A percentile compares a stretch with the other conserved stretches of the same genome.
Evolutionary conservation across 2,113 vertebrate species (phyloP).

Genomic region (Numida meleagris): DNA sequence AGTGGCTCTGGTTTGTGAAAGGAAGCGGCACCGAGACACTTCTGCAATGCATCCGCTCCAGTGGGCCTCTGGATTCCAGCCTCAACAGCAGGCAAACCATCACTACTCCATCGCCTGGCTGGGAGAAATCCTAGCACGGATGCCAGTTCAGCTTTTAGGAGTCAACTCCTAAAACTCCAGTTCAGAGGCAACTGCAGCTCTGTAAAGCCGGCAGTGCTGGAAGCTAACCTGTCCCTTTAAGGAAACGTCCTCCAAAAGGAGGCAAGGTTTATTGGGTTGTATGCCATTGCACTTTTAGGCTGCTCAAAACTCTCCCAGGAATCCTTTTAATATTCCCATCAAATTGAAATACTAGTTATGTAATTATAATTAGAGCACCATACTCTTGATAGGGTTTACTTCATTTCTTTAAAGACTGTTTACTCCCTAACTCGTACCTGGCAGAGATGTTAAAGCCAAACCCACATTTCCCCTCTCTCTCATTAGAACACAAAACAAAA

Average conservation of each 20-base stretch:
- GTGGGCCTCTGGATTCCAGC: conserved; percentile 10
- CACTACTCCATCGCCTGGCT: neutral
- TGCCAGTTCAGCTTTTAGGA: neutral
- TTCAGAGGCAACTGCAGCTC: neutral
- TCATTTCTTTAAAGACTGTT: conserved; percentile 19
- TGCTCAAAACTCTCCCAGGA: conserved; percentile 58
- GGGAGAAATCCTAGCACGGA: neutral
- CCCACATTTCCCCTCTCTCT: neutral
- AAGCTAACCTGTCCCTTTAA: conserved; percentile 42
- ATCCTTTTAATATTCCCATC: conserved; percentile 70
- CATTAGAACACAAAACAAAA: neutral
- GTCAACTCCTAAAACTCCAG: too few relatives aligned
- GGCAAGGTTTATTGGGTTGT: conserved; percentile 31
- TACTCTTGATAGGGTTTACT: conserved; percentile 21
- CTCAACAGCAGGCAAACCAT: neutral
- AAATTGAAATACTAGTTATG: conserved; percentile 70
- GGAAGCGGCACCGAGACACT: neutral
- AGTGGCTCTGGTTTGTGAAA: accelerated
- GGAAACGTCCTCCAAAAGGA: conserved; percentile 50
- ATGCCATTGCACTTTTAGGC: conserved; percentile 50
- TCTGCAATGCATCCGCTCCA: neutral
- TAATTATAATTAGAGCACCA: conserved; percentile 70
- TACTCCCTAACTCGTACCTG: neutral
- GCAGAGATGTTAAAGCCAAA: neutral
- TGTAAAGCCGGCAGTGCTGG: neutral